Evolutionary conservation across 2,113 vertebrate genomes (phyloP).

Genomic region (Oplegnathus fasciatus): DNA sequence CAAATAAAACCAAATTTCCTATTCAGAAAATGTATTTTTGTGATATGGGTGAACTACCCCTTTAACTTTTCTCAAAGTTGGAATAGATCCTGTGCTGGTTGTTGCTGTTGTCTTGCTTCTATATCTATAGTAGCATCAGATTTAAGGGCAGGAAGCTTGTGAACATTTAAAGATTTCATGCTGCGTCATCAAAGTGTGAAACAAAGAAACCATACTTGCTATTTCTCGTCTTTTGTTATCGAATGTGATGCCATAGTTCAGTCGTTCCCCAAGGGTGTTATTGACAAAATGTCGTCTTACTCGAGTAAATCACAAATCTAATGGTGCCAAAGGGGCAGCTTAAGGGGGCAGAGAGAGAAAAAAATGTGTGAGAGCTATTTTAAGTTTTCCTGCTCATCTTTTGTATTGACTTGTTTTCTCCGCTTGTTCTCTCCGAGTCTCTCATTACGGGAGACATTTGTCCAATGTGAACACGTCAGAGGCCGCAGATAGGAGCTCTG

Average conservation of each 20-base stretch:
- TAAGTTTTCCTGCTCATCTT: slow-evolving; percentile 49
- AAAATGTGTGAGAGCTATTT: slow-evolving; percentile 1
- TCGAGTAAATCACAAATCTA: slow-evolving; percentile 51
- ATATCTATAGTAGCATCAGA: not conserved
- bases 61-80: not conserved
- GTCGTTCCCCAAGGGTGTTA: slow-evolving; percentile 32
- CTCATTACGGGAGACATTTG: slow-evolving; percentile 59
- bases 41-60: not conserved
- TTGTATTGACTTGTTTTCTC: slow-evolving; percentile 67
- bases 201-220: slow-evolving; percentile 22
- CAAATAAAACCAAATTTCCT: not conserved
- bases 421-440: slow-evolving; percentile 14
- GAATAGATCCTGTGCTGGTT: not conserved
- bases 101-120: not conserved
- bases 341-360: not conserved
- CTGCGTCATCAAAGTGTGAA: slow-evolving; percentile 20
- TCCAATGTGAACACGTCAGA: slow-evolving; percentile 23
- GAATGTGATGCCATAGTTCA: slow-evolving; percentile 26
- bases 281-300: slow-evolving; percentile 52
- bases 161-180: slow-evolving; percentile 21
- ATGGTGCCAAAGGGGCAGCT: slow-evolving; percentile 40
- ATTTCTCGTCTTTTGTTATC: slow-evolving; percentile 23
- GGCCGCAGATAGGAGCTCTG: slow-evolving; percentile 11
- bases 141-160: slow-evolving; percentile 16
- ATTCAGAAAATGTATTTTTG: not conserved